A percentile compares a stretch with the other conserved stretches of the same genome.
phyloP scores from a whole-genome alignment of 2,797 vertebrate species.

The Garrulus glandarius region DNA sequence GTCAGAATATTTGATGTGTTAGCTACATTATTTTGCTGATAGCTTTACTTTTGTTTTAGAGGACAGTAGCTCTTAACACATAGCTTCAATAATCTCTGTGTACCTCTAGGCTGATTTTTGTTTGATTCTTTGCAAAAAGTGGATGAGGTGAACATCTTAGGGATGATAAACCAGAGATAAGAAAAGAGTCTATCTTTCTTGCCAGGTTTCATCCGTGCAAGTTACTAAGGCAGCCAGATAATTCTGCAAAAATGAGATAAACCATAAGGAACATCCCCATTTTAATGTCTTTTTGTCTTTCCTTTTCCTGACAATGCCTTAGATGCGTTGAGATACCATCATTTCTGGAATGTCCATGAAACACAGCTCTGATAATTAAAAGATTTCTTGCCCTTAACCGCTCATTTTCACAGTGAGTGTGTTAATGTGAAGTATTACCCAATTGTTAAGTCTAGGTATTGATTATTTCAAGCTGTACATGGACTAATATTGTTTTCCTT shows the following conservation, averaged over 20 bases:
- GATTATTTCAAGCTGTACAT: slow-evolving; percentile 53
- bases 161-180: neutral
- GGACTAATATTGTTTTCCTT: slow-evolving; percentile 46
- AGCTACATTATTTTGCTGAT: neutral
- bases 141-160: neutral
- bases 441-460: slow-evolving; percentile 54
- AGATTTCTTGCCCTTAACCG: slow-evolving; percentile 44
- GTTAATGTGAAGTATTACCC: slow-evolving; percentile 49
- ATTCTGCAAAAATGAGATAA: neutral
- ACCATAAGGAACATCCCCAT: neutral
- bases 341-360: slow-evolving; percentile 23
- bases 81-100: neutral
- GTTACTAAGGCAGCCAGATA: neutral
- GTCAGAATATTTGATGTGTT: neutral
- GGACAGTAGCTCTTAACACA: neutral
- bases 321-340: neutral
- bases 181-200: neutral
- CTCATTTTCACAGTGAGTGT: slow-evolving; percentile 15
- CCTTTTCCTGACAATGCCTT: neutral
- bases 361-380: slow-evolving; percentile 58
- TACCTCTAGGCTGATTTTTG: neutral
- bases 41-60: neutral
- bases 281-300: neutral
- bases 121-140: neutral
- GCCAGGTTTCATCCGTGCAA: neutral